Evolutionary conservation across 2,113 vertebrate genomes (phyloP).

Genomic region (Nothobranchius furzeri): DNA sequence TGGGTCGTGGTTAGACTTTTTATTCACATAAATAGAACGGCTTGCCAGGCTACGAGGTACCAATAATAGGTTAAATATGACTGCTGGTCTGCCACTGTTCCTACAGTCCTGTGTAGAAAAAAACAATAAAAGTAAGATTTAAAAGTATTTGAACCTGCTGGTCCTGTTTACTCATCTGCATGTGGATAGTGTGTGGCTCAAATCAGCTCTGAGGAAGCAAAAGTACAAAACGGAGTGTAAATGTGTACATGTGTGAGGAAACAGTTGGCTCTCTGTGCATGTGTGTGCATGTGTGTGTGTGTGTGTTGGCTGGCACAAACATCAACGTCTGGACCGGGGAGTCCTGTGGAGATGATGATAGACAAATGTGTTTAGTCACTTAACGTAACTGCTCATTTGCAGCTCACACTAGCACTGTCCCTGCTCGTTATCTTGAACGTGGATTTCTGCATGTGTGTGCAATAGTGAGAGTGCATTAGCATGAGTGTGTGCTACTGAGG

Average conservation of each 20-base stretch:
- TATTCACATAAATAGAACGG: too few relatives aligned
- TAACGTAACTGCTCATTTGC: constrained; percentile 81
- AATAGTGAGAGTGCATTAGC: constrained; percentile 23
- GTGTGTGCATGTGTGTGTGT: not conserved
- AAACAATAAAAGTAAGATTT: not conserved
- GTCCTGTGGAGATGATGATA: constrained; percentile 72
- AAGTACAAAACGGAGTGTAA: constrained; percentile 9
- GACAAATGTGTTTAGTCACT: constrained; percentile 82
- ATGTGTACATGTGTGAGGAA: constrained; percentile 37
- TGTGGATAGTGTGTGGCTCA: too few relatives aligned
- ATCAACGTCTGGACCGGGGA: constrained; percentile 60
- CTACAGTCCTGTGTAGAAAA: not conserved
- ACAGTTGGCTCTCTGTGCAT: constrained; percentile 25
- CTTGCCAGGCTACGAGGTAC: too few relatives aligned
- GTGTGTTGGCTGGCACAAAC: constrained; percentile 57
- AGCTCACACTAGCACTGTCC: constrained; percentile 66
- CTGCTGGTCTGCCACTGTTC: too few relatives aligned
- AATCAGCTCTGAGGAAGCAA: not conserved
- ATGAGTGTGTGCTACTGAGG: not conserved
- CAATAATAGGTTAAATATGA: too few relatives aligned
- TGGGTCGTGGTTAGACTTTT: too few relatives aligned
- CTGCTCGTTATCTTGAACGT: constrained; percentile 67
- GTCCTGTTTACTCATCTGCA: not conserved
- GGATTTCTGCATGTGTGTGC: constrained; percentile 49
- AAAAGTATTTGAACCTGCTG: not conserved